Evolutionary conservation across 2,888 invertebrate genomes (phyloP).

Genomic region (Amiota communis): DNA sequence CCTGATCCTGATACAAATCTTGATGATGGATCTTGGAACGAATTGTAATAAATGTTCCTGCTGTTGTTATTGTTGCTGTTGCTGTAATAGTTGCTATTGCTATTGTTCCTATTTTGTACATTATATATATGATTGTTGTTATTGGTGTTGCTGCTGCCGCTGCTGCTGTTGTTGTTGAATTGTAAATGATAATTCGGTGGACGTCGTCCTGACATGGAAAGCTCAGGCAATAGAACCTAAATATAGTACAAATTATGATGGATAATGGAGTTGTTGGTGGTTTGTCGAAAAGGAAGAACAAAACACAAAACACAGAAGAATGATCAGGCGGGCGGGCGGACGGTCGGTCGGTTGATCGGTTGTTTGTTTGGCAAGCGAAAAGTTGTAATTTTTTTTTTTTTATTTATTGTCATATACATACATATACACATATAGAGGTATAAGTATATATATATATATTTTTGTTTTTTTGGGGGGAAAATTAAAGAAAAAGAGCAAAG

Average conservation of each 20-base stretch:
- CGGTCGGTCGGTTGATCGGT: background rate
- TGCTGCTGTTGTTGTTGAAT: conserved; percentile 1
- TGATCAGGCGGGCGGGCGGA: background rate
- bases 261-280: background rate
- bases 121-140: conserved; percentile 6
- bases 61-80: background rate
- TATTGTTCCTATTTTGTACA: conserved; percentile 26
- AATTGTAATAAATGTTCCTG: no score
- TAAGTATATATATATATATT: no score
- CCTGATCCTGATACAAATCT: background rate
- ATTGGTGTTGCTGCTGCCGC: conserved; percentile 20
- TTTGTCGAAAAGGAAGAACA: background rate
- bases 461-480: no score
- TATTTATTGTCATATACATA: background rate
- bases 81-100: background rate
- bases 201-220: conserved; percentile 52
- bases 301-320: background rate
- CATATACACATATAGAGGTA: no score
- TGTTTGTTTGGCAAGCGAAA: conserved; percentile 10
- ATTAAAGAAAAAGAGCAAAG: no score
- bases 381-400: background rate
- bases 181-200: conserved; percentile 58
- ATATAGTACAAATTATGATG: conserved; percentile 34
- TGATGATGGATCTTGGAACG: background rate
- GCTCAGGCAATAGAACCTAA: conserved; percentile 59